Evolutionary conservation across 1,140 invertebrate species (phyloP), one percentile per base, ranked within the genome.

Genomic region (Charaxes varanes): DNA sequence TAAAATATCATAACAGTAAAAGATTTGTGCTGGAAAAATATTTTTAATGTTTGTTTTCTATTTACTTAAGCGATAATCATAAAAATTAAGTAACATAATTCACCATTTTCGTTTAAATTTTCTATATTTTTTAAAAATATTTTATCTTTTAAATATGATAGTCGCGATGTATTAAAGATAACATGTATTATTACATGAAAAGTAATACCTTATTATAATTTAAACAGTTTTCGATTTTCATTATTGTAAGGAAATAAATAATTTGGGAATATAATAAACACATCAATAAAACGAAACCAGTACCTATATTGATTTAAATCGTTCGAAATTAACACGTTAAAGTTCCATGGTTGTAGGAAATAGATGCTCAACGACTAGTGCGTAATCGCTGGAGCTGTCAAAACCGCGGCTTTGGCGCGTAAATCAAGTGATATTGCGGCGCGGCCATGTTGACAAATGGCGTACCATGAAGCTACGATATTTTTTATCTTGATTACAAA

Each of bases 311-410:
- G 17, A 33, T 33, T 33, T 19, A 33, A 23, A 35, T 35, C 12
- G 8, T n/a, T n/a, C 27, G 27, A 37, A 15, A 37, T 37, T 26
- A 37, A 37, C 23, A 37, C 24, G 34, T 37, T 37, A 27, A 27
- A 37, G 27, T 27, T 28, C 27, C 15, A 4, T 14, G 6, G 27
- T 14, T 28, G 16, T 12, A 28, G 27, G 27, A 28, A 28, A 28
- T 28, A 15, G 27, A 28, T 14, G 27, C 12, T 28, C 27, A 28
- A 28, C 27, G 27, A 28, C 27, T 28, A 28, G 16, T 6, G 27
- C 27, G 13, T 42, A 42, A 42, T 42, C 31, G 32, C 32, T 33
- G 13, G 14, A 35, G 24, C 41, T 42, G 32, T 43, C 41, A 43
- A 35, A 43, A 8, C 12, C 27, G 11, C 18, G 12, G 41, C 41